phyloP scores from a whole-genome alignment of 2,888 invertebrate species.

The Caenorhabditis virilis region DNA sequence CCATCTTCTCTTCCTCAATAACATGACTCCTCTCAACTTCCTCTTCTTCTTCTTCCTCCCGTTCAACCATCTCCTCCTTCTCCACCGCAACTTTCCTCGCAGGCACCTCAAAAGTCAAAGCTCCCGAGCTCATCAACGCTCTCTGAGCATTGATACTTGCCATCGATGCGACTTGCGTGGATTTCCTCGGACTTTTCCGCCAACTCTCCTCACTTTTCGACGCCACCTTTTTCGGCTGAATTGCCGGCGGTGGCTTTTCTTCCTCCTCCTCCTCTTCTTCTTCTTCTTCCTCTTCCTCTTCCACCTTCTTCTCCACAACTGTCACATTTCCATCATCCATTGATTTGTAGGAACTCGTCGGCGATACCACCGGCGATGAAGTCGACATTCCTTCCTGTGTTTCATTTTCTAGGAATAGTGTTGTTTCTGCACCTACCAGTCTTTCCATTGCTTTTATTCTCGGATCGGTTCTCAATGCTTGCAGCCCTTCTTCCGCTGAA shows the following conservation, averaged over 20 bases:
- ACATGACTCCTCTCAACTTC: too few species aligned
- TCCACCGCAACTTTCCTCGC: neutral
- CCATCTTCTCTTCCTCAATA: too few species aligned
- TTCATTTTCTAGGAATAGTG: neutral
- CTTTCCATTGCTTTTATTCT: neutral
- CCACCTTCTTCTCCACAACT: neutral
- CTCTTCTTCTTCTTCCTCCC: too few species aligned
- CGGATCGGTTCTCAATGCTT: constrained; percentile 1
- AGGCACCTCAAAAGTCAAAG: too few species aligned
- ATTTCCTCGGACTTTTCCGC: neutral
- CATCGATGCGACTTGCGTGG: neutral
- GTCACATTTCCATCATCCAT: neutral
- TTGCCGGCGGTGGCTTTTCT: neutral
- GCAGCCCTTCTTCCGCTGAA: constrained; percentile 1
- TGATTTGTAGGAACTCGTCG: too few species aligned
- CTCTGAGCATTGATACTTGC: neutral
- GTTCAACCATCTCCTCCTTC: neutral
- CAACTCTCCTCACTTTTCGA: neutral
- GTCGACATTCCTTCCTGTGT: too few species aligned
- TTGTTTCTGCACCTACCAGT: neutral
- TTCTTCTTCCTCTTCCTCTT: neutral
- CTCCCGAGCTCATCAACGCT: too few species aligned
- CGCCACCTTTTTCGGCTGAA: neutral
- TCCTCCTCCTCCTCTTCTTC: constrained; percentile 2
- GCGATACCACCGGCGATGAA: neutral